Conservation (phyloP, 2,113 vertebrate species). For the Erinaceus europaeus region DNA sequence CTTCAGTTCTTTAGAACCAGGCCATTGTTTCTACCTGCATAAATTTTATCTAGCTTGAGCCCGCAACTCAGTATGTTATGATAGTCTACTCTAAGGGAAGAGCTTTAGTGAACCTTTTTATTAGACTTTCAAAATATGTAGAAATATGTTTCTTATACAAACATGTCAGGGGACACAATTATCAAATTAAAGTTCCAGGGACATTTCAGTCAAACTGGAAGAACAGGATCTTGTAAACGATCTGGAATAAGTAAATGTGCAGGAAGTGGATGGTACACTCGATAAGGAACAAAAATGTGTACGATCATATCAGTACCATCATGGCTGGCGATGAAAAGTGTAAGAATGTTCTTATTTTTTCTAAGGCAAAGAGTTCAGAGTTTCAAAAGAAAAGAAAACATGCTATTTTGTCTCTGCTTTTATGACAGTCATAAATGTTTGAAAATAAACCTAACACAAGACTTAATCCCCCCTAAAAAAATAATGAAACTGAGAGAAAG, state of each 20-base stretch:
- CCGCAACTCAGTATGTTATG: not conserved
- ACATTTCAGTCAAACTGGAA: not conserved
- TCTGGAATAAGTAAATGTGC: not conserved
- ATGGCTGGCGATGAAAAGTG: not conserved
- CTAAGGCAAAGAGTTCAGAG: not conserved
- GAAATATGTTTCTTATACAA: constrained; percentile 23
- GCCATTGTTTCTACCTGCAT: not conserved
- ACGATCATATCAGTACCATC: not conserved
- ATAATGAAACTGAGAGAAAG: not conserved
- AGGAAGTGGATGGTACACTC: not conserved
- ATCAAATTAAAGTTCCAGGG: not conserved
- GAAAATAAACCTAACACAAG: not conserved
- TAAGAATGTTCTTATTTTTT: not conserved
- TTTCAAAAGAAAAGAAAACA: not conserved
- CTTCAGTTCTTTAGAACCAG: no score
- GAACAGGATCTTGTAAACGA: not conserved
- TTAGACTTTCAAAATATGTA: constrained; percentile 32
- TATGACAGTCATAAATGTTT: not conserved
- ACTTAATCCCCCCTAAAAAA: not conserved
- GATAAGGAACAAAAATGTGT: not conserved
- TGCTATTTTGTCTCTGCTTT: not conserved
- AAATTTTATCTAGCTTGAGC: not conserved
- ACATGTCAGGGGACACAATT: not conserved
- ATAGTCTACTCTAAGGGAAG: not conserved
- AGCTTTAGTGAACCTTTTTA: not conserved